Evolutionary conservation across 2,888 invertebrate genomes (phyloP), one percentile per base, ranked within the genome.

Genomic region (Apeira syringaria): DNA sequence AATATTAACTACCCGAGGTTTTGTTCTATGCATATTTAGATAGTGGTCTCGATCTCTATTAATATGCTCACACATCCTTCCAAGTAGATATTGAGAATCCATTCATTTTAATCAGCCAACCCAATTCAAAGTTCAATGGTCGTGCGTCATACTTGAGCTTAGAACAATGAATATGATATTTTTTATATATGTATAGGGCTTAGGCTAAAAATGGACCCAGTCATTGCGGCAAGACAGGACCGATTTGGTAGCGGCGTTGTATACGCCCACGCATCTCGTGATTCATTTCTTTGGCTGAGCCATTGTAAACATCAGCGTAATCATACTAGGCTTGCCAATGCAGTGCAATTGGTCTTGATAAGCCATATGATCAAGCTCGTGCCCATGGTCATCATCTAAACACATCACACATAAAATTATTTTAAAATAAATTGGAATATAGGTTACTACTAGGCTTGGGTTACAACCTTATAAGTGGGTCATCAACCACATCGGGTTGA

Each of bases 291-390:
- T 83, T 81, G 80, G 82, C 81, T 53, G 74, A 70, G 63, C 65
- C 77, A 74, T 79, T 70, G 80, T 86, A 83, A 84, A 86, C 83
- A 85, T 77, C 78, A 78, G 69, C 69, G 78, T 83, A 76, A 84
- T 81, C 82, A 78, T 70, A 65, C 61, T 67, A 68, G 61, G 29
- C 25, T 1, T 24, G 61, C 57, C 49, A 60, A 55, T 57, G 59
- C 65, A 67, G 64, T 72, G 66, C 62, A 65, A 69, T 60, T 64
- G 51, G 46, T 34, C 36, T 8, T 18, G 20, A 31, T 12, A n/a
- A 29, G 17, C 17, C 12, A 24, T 15, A 17, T 22, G 8, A 20
- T 27, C 27, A 22, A 15, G 15, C 15, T 4, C 2, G 15, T 15
- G 4, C 15, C 4, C 15, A 15, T 15, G 15, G 4, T 15, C 15